These are phyloP conservation scores for Chondrilla cf. caribensis DNA, from an alignment of 37 sponge, comb jelly and placozoan genomes.

Conservation along the genomic window DNA sequence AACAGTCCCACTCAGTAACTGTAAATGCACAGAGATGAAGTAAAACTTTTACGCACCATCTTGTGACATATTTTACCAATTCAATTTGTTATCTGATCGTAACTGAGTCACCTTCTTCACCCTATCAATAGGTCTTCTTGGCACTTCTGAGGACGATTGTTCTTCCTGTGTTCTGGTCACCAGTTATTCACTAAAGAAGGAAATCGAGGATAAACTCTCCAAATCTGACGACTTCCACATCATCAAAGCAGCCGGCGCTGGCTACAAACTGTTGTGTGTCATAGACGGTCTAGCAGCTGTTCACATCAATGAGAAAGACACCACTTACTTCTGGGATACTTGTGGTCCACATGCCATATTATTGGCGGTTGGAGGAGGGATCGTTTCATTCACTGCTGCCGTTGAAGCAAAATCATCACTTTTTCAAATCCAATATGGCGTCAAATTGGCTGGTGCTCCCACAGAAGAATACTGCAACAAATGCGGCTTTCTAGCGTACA, in stretches of 20 bases:
- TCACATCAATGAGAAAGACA: slow-evolving; percentile 18
- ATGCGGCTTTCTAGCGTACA: not conserved
- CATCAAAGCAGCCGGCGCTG: slow-evolving; percentile 32
- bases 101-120: no score
- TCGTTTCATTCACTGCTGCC: not conserved
- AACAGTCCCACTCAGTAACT: no score
- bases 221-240: slow-evolving; percentile 7
- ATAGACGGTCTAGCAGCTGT: slow-evolving; percentile 30
- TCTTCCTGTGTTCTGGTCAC: slow-evolving; percentile 7
- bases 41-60: no score
- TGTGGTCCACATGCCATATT: slow-evolving; percentile 77
- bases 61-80: no score
- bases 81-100: no score
- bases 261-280: slow-evolving; percentile 59
- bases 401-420: not conserved
- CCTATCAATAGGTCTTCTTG: not conserved
- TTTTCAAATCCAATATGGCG: not conserved
- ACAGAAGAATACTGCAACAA: not conserved
- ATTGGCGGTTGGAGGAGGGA: slow-evolving; percentile 42
- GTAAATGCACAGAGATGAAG: no score
- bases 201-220: not conserved
- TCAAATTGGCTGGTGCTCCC: not conserved
- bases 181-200: not conserved
- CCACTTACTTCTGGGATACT: slow-evolving; percentile 72
- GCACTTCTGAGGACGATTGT: slow-evolving; percentile 16